These are phyloP conservation scores for Clarias gariepinus DNA, from an alignment of 2,113 vertebrate species.

Conservation along the genomic window DNA sequence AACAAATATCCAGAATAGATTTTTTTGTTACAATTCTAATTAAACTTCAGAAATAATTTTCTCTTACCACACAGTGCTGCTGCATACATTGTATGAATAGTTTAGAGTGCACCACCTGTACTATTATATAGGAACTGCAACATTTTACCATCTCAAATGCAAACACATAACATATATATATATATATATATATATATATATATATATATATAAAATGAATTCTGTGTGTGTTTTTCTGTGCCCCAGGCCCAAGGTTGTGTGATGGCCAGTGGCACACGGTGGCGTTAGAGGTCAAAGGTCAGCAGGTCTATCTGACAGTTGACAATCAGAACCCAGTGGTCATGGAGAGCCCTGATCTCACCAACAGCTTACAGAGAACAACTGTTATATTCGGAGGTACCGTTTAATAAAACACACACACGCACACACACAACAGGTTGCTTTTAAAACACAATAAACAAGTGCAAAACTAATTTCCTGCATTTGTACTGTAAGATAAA, in stretches of 20 bases:
- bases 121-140: too few relatives aligned
- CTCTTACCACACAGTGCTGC: too few relatives aligned
- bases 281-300: constrained; percentile 75
- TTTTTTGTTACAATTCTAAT: too few relatives aligned
- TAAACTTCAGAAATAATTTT: too few relatives aligned
- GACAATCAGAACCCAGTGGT: constrained; percentile 72
- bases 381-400: constrained; percentile 83
- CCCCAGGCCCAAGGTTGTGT: constrained; percentile 73
- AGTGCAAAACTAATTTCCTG: neutral
- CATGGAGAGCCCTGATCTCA: constrained; percentile 66
- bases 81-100: too few relatives aligned
- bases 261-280: constrained; percentile 84
- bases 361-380: constrained; percentile 71
- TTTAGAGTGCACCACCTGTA: too few relatives aligned
- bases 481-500: neutral
- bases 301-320: constrained; percentile 74
- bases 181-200: too few relatives aligned
- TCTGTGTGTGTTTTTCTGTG: neutral
- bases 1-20: too few relatives aligned
- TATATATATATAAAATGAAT: too few relatives aligned
- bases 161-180: too few relatives aligned
- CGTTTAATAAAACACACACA: neutral
- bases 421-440: neutral
- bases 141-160: too few relatives aligned
- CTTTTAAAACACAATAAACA: neutral